Evolutionary conservation across 53 echinoderm and acorn worm species (phyloP).

Genomic region (Holothuria scabra): DNA sequence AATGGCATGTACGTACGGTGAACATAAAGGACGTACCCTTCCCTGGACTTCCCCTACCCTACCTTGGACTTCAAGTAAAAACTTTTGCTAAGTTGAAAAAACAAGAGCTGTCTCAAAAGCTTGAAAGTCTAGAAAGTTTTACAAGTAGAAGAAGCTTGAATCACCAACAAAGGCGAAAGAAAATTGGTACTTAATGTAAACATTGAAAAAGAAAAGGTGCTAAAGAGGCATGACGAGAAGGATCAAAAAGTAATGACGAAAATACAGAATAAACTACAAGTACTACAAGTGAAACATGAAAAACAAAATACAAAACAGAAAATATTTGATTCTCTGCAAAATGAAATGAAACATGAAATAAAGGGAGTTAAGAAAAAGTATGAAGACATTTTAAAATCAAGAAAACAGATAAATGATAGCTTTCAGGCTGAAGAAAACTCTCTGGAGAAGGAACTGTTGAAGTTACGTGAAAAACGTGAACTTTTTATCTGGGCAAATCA

Average conservation of each 20-base stretch:
- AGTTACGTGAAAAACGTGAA: neutral
- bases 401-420: neutral
- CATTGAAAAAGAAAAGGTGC: neutral
- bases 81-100: constrained; percentile 8
- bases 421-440: no score
- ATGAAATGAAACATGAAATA: neutral
- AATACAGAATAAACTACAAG: neutral
- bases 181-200: neutral
- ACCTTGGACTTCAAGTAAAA: constrained; percentile 13
- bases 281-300: neutral
- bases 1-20: neutral
- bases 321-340: neutral
- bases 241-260: neutral
- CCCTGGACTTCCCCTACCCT: no score
- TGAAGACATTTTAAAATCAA: neutral
- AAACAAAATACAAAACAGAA: neutral
- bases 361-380: neutral
- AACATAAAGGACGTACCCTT: constrained; percentile 16
- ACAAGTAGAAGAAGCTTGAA: neutral
- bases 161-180: neutral
- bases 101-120: no score
- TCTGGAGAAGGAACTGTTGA: neutral
- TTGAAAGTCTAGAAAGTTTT: neutral
- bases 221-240: neutral
- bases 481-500: no score